phyloP scores from a whole-genome alignment of 1,140 invertebrate genomes.

The Macrobrachium nipponense region DNA sequence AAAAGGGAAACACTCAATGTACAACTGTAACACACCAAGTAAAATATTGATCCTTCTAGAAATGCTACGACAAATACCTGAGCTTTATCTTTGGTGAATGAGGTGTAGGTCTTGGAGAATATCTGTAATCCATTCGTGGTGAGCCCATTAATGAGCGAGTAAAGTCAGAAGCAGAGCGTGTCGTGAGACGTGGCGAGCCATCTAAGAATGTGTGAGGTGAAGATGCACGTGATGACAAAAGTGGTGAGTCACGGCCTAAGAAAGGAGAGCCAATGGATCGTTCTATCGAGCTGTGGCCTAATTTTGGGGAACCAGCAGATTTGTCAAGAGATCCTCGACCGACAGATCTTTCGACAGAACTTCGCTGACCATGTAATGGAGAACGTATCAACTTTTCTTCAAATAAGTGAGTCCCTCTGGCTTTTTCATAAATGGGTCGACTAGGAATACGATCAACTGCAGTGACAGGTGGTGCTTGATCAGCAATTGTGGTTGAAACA shows the following conservation, averaged over 20 bases:
- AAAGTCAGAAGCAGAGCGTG: conserved; percentile 59
- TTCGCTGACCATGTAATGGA: conserved; percentile 31
- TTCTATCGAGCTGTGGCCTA: conserved; percentile 39
- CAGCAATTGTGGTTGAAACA: conserved; percentile 23
- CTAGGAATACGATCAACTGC: neutral
- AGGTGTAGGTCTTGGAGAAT: conserved; percentile 61
- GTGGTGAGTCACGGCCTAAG: conserved; percentile 54
- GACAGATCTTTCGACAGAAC: conserved; percentile 48
- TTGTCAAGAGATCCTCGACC: conserved; percentile 56
- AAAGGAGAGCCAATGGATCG: conserved; percentile 55
- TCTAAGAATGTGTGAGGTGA: conserved; percentile 59
- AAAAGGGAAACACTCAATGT: neutral
- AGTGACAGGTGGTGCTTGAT: conserved; percentile 2
- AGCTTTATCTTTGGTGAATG: conserved; percentile 64
- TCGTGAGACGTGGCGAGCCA: conserved; percentile 58
- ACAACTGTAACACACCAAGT: neutral
- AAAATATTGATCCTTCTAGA: neutral
- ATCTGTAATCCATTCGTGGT: conserved; percentile 52
- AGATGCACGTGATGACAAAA: conserved; percentile 55
- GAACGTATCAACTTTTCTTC: conserved; percentile 38
- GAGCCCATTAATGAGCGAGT: conserved; percentile 60
- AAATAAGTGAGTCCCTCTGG: conserved; percentile 50
- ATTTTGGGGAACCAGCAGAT: conserved; percentile 54
- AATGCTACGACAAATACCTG: conserved; percentile 40
- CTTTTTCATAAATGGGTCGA: conserved; percentile 44